phyloP scores from a whole-genome alignment of 2,113 vertebrate genomes.

The Andinoacara biseriatus region DNA sequence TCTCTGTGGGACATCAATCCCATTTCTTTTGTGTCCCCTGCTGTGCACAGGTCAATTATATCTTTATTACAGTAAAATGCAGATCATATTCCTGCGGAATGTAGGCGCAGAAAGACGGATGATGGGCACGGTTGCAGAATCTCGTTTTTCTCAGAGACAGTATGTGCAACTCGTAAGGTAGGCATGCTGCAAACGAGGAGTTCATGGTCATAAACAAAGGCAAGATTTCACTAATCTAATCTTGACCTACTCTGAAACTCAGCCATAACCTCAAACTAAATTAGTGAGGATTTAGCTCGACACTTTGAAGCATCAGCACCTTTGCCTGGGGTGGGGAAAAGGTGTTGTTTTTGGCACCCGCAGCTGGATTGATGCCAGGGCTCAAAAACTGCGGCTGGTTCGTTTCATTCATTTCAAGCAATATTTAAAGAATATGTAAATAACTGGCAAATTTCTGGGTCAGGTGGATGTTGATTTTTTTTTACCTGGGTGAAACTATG shows the following conservation, averaged over 20 bases:
- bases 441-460: constrained; percentile 15
- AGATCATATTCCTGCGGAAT: constrained; percentile 62
- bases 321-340: constrained; percentile 60
- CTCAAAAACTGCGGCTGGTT: constrained; percentile 21
- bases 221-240: constrained; percentile 75
- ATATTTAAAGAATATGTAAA: constrained; percentile 48
- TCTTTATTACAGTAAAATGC: constrained; percentile 73
- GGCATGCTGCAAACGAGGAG: constrained; percentile 46
- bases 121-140: constrained; percentile 48
- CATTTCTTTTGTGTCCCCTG: constrained; percentile 61
- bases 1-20: constrained; percentile 74
- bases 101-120: constrained; percentile 62
- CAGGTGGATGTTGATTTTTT: not conserved
- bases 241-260: constrained; percentile 69
- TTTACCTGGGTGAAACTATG: not conserved
- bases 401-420: constrained; percentile 32
- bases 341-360: constrained; percentile 65
- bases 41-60: constrained; percentile 76
- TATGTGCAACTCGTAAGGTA: constrained; percentile 34
- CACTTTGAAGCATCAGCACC: constrained; percentile 81
- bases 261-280: constrained; percentile 76
- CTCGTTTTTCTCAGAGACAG: constrained; percentile 33
- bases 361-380: constrained; percentile 57
- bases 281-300: constrained; percentile 73
- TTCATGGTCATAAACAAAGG: constrained; percentile 73